Base-by-base conservation (phyloP, 2,113 vertebrate species). In the Oreochromis spilurus region DNA sequence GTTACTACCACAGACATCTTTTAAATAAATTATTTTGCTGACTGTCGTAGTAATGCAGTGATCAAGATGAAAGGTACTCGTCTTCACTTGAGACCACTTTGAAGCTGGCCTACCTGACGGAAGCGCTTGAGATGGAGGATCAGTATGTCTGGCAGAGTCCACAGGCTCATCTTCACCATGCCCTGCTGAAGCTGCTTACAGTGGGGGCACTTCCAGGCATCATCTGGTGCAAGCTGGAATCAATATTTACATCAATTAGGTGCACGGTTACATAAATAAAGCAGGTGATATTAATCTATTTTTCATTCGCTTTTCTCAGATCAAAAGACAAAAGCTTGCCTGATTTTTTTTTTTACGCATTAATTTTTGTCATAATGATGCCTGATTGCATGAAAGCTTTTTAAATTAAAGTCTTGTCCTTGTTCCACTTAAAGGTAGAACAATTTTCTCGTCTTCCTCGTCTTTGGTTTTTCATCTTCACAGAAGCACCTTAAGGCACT, bases 71-170 rank as follows among this genome's bases (percentile, higher is more conserved):
- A 24, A 16, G 9, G 0, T 11, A 38, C 7, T 50, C 10, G 21
- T 29, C 45, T 85, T 62, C 10, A 85, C 4, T 10, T 12, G 24
- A 53, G 24, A 12, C 14, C 10, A n/a, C 34, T 36, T 31, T 7
- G 16, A 4, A 24, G 67, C 7, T 79, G 3, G 6, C 89, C 8
- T 80, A 95, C 95, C 94, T 99, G 99, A 10, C 98, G 95, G 92
- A 99, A 99, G 67, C 98, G 97, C 90, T 99, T 99, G 29, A 99
- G 97, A 90, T 99, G 99, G 87, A 99, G 97, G 95, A 99, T 98
- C 86, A 99, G 97, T 93, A 99, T 99, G 95, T 99, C 97, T 0
- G 98, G 98, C 43, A 99, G 97, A 0, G 98, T 99, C 98, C 99
- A 99, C 77, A 99, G 96, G 81, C 98, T 98, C 95, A 99, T 98